These are phyloP conservation scores for Varanus komodoensis DNA, from an alignment of 2,113 vertebrate genomes.

Conservation along the genomic window DNA sequence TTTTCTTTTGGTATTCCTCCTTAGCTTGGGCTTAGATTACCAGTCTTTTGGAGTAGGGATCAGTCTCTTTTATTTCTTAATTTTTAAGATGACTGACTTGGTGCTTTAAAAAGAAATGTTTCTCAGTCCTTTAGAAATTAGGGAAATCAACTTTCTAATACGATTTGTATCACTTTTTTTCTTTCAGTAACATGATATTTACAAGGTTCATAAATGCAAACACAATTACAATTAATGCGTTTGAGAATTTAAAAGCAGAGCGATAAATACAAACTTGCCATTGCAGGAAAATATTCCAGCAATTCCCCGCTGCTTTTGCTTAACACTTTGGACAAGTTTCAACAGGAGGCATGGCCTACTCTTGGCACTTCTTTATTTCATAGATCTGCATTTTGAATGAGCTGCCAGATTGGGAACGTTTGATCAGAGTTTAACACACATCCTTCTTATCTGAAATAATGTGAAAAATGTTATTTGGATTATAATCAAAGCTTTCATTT, in stretches of 20 bases:
- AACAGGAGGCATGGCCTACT: slow-evolving; percentile 48
- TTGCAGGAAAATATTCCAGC: slow-evolving; percentile 46
- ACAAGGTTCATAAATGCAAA: background rate
- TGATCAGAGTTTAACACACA: slow-evolving; percentile 67
- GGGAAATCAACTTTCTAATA: background rate
- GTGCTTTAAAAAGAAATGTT: background rate
- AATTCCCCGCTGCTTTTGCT: slow-evolving; percentile 57
- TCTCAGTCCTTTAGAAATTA: background rate
- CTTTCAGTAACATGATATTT: background rate
- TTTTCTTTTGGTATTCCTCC: background rate
- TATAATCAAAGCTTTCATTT: slow-evolving; percentile 76
- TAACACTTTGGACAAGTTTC: slow-evolving; percentile 59
- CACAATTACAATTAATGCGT: slow-evolving; percentile 52
- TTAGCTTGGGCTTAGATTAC: background rate
- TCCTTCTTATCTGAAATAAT: slow-evolving; percentile 73
- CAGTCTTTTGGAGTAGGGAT: background rate
- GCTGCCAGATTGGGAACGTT: slow-evolving; percentile 66
- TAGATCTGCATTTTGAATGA: slow-evolving; percentile 55
- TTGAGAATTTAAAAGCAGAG: background rate
- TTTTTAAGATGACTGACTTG: background rate
- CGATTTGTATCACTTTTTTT: background rate
- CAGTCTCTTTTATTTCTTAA: background rate
- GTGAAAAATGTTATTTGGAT: slow-evolving; percentile 74
- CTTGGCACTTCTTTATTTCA: slow-evolving; percentile 47
- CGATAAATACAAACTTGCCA: slow-evolving; percentile 14